Percentiles rank a stretch among this genome's conserved stretches.
phyloP scores from a whole-genome alignment of 2,797 vertebrate genomes.

The Vireo griseus region DNA sequence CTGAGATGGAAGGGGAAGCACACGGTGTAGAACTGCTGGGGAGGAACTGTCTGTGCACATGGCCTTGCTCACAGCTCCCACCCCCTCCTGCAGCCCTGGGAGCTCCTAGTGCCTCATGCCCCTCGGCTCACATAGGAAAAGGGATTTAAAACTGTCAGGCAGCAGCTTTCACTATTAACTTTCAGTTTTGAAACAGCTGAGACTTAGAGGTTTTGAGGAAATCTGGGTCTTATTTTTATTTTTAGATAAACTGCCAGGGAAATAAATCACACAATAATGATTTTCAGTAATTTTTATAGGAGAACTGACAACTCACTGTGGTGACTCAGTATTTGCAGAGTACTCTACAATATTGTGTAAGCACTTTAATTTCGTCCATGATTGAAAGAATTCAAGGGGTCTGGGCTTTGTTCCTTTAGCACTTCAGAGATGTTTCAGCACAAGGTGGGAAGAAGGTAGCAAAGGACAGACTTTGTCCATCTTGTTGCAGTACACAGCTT shows the following conservation, averaged over 20 bases:
- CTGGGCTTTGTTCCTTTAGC: not conserved
- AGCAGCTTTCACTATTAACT: conserved; percentile 6
- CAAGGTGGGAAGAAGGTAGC: not conserved
- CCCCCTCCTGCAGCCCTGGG: not conserved
- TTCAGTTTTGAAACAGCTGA: conserved; percentile 45
- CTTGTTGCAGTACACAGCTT: not conserved
- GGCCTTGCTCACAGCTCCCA: fast-evolving
- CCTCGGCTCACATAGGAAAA: not conserved
- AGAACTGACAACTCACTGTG: not conserved
- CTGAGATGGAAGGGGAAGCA: not conserved
- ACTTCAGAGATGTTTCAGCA: not conserved
- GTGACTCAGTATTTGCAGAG: conserved; percentile 15
- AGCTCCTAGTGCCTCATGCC: not conserved
- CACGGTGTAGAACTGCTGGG: not conserved
- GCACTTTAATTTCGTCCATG: not conserved
- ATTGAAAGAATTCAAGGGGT: not conserved
- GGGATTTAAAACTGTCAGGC: conserved; percentile 2
- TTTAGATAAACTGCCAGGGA: conserved; percentile 41
- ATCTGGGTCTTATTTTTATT: conserved; percentile 26
- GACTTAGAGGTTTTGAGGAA: not conserved
- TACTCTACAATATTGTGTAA: not conserved
- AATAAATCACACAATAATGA: conserved; percentile 47
- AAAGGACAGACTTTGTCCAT: not conserved
- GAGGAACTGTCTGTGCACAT: not conserved
- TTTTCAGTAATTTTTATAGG: conserved; percentile 37